Base-by-base conservation (phyloP, 2,888 invertebrate species). In the Oxycera nigricornis region DNA sequence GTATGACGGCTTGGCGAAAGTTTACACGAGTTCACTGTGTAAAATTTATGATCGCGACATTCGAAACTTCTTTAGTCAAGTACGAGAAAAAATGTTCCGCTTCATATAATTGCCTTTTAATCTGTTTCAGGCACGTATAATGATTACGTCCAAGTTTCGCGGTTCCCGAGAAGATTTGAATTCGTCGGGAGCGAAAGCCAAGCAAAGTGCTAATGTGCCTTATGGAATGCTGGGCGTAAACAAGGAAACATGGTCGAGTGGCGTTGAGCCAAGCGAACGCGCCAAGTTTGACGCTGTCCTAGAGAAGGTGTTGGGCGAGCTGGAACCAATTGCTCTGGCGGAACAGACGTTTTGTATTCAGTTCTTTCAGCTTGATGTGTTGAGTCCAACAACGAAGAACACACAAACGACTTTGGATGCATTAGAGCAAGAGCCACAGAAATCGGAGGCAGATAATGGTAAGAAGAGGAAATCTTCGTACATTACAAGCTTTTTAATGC, bases 261-360 rank as follows among this genome's bases (percentile, higher is more conserved):
- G 91, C 77, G 86, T 89, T 1, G 90, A 90, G 76, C 81, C 87
- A n/a, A 85, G 86, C 3, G 90, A 90, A 80, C 84, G 90, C 28
- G 85, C 87, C 75, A 85, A 87, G 59, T 90, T 88, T 79, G 92
- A 92, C 82, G 88, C 91, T 76, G 88, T 94, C 68, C 87, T 96
- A 74, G 95, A 96, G 83, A 91, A 93, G 84, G 94, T 97, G 72
- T 87, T 99, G 75, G 92, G 92, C 17, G 92, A 96, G 82, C 88
- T 98, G 77, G 96, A 97, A 83, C 94, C 94, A 2, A 91, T 96
- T 73, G 97, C 97, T 82, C 88, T 97, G 78, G 93, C 94, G 26
- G 98, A 98, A 84, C 97, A 98, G 86, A 93, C 95, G 79, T 98
- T 98, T 86, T 97, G 97, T 83, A 91, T 94, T 20, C 89, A 91